These are phyloP conservation scores for Lapara coniferarum DNA, from an alignment of 2,888 invertebrate species.

Conservation along the genomic window DNA sequence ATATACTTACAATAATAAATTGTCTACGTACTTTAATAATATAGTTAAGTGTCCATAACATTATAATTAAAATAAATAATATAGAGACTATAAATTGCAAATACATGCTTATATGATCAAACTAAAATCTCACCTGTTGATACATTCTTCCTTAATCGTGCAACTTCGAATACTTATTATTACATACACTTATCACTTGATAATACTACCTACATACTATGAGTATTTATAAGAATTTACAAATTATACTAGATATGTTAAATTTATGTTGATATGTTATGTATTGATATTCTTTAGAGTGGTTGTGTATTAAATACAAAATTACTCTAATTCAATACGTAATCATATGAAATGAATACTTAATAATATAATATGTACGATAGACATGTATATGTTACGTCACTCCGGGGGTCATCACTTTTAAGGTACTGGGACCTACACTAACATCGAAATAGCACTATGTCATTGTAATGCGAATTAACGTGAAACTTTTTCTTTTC, in stretches of 20 bases:
- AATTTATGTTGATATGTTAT: conserved; percentile 75
- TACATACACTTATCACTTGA: too few relatives aligned
- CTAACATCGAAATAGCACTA: neutral
- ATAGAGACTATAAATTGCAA: too few relatives aligned
- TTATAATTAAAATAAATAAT: too few relatives aligned
- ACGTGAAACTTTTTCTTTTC: neutral
- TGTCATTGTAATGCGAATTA: neutral
- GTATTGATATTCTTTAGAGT: conserved; percentile 82
- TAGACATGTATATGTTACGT: conserved; percentile 43
- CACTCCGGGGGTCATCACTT: conserved; percentile 73
- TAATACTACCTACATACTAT: conserved; percentile 25
- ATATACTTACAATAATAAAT: too few relatives aligned
- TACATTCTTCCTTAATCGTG: neutral
- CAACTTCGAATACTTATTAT: neutral
- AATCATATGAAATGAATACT: conserved; percentile 45
- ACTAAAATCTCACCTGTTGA: conserved; percentile 25
- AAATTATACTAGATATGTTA: conserved; percentile 57
- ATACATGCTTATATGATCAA: neutral
- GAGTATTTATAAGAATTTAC: conserved; percentile 31
- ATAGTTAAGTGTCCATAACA: too few relatives aligned
- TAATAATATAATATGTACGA: conserved; percentile 48
- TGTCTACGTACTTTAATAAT: too few relatives aligned
- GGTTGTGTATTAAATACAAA: conserved; percentile 74
- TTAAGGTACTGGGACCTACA: conserved; percentile 48
- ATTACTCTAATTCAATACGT: conserved; percentile 73